phyloP scores from a whole-genome alignment of 2,888 invertebrate species.

The Vanessa cardui region DNA sequence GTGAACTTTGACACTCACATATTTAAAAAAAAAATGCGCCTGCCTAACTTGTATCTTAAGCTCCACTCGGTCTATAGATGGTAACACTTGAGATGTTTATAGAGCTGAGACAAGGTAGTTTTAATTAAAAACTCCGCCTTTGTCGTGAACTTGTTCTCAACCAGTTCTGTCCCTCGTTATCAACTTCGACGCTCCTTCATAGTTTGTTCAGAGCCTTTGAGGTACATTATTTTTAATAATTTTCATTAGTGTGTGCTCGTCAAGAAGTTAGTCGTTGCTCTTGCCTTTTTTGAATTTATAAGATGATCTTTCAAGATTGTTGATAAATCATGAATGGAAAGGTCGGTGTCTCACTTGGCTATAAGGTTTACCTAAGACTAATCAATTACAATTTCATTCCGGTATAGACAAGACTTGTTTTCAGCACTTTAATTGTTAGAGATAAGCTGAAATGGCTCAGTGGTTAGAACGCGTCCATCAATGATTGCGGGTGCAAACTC shows the following conservation, averaged over 20 bases:
- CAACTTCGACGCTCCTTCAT: conserved; percentile 63
- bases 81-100: conserved; percentile 37
- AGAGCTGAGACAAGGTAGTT: conserved; percentile 48
- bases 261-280: conserved; percentile 40
- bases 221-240: conserved; percentile 60
- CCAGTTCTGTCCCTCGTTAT: conserved; percentile 63
- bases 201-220: conserved; percentile 64
- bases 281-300: conserved; percentile 16
- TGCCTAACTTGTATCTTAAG: conserved; percentile 23
- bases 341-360: background rate
- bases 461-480: too few species aligned
- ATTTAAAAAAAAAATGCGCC: conserved; percentile 7
- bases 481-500: too few species aligned
- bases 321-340: conserved; percentile 9
- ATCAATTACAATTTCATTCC: too few species aligned
- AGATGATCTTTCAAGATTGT: conserved; percentile 4
- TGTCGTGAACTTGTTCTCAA: conserved; percentile 60
- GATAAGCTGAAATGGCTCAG: too few species aligned
- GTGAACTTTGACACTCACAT: background rate
- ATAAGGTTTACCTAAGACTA: too few species aligned
- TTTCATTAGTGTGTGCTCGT: conserved; percentile 57
- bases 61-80: conserved; percentile 29
- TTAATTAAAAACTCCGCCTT: conserved; percentile 73
- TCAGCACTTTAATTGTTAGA: too few species aligned
- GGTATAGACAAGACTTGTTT: too few species aligned